phyloP scores from a whole-genome alignment of 2,888 invertebrate species.

The Noctuana brunneofusca region DNA sequence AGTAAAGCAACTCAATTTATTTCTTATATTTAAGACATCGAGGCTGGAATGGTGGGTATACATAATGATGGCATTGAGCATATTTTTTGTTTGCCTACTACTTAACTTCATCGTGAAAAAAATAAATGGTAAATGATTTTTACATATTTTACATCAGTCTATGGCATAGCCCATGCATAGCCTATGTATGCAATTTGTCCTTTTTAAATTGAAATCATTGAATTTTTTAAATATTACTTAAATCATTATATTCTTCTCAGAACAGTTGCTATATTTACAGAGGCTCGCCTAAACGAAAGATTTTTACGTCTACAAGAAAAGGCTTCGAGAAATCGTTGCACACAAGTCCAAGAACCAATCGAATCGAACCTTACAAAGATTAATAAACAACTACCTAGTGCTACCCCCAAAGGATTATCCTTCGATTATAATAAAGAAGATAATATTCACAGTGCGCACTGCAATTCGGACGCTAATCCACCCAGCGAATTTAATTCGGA shows the following conservation, averaged over 20 bases:
- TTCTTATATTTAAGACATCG: not conserved
- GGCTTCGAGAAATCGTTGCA: constrained; percentile 46
- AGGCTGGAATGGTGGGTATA: constrained; percentile 61
- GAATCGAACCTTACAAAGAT: constrained; percentile 35
- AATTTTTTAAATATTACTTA: not conserved
- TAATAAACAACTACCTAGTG: constrained; percentile 13
- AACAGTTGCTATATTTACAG: constrained; percentile 45
- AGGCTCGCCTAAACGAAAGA: constrained; percentile 53
- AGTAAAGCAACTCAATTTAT: not conserved
- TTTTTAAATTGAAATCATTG: too few relatives aligned
- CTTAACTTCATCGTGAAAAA: constrained; percentile 64
- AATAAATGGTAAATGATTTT: constrained; percentile 44
- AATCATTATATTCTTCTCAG: not conserved
- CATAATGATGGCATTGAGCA: constrained; percentile 44
- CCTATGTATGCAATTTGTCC: too few relatives aligned
- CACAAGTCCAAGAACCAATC: constrained; percentile 48
- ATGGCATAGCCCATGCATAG: too few relatives aligned
- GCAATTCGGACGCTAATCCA: constrained; percentile 33
- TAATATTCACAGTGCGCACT: constrained; percentile 41
- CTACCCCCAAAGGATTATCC: constrained; percentile 43
- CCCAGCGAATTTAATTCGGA: constrained; percentile 27
- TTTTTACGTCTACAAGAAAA: constrained; percentile 46
- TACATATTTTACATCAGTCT: not conserved
- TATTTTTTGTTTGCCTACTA: constrained; percentile 51
- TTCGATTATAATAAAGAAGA: constrained; percentile 50